phyloP scores from a whole-genome alignment of 2,888 invertebrate genomes.

The Lacanobia wlatinum region DNA sequence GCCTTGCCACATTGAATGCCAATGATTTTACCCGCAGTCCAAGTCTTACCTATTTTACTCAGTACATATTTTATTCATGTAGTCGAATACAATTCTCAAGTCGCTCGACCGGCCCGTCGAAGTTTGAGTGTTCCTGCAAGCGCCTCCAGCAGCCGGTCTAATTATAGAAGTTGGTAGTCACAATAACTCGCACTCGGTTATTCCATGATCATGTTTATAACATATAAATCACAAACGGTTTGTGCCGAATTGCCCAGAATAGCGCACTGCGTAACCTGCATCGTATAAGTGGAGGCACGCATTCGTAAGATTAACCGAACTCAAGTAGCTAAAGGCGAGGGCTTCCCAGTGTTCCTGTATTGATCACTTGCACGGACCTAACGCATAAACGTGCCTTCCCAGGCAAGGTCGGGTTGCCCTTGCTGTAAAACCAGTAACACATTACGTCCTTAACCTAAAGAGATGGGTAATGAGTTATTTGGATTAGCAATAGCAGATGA shows the following conservation, averaged over 20 bases:
- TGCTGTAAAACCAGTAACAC: background rate
- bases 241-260: conserved; percentile 77
- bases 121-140: conserved; percentile 70
- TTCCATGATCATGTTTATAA: conserved; percentile 86
- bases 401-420: background rate
- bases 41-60: too few relatives aligned
- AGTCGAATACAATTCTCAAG: conserved; percentile 2
- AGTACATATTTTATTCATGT: background rate
- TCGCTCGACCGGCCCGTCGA: conserved; percentile 32
- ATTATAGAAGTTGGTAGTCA: conserved; percentile 79
- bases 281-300: conserved; percentile 47
- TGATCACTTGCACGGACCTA: background rate
- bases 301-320: conserved; percentile 1
- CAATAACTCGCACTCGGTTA: conserved; percentile 81
- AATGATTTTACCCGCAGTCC: too few relatives aligned
- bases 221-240: conserved; percentile 82
- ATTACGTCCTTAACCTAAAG: background rate
- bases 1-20: too few relatives aligned
- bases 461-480: background rate
- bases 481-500: background rate
- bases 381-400: background rate
- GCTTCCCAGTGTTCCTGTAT: background rate
- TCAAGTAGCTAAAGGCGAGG: background rate
- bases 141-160: conserved; percentile 75
- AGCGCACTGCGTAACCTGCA: conserved; percentile 67